Conservation (phyloP, 2,113 vertebrate species). For the Phylloscopus trochilus region DNA sequence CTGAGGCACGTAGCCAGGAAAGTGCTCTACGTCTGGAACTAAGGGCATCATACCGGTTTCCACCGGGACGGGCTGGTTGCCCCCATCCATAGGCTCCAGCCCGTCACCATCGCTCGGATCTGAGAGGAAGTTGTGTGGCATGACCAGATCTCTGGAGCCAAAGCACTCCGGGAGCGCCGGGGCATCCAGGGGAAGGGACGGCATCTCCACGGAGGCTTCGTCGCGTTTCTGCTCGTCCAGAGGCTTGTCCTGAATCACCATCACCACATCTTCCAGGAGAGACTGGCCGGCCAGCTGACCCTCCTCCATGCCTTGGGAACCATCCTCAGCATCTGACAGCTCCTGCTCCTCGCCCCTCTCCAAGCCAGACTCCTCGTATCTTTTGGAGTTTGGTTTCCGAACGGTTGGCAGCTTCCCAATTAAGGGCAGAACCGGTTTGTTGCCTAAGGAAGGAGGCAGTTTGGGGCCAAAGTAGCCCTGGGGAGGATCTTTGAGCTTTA, state of each 20-base stretch:
- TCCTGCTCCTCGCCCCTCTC: slow-evolving; percentile 78
- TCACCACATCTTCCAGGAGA: slow-evolving; percentile 77
- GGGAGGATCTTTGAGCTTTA: slow-evolving; percentile 95
- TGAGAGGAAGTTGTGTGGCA: slow-evolving; percentile 71
- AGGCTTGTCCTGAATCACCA: slow-evolving; percentile 74
- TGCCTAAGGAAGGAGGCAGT: slow-evolving; percentile 89
- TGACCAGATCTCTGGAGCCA: slow-evolving; percentile 57
- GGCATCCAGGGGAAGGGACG: slow-evolving; percentile 37
- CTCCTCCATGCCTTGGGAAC: slow-evolving; percentile 69
- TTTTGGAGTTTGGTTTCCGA: slow-evolving; percentile 79
- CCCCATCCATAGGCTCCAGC: slow-evolving; percentile 80
- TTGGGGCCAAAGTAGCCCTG: slow-evolving; percentile 98
- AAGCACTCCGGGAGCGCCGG: slow-evolving; percentile 67
- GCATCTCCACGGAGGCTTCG: slow-evolving; percentile 41
- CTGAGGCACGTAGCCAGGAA: slow-evolving; percentile 81
- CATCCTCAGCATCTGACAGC: slow-evolving; percentile 74
- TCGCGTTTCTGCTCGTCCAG: slow-evolving; percentile 67
- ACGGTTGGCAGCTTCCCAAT: slow-evolving; percentile 91
- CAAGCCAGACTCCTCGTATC: slow-evolving; percentile 77
- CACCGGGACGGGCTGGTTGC: slow-evolving; percentile 73
- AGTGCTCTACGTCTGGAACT: slow-evolving; percentile 76
- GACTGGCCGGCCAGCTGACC: slow-evolving; percentile 67
- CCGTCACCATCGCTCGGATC: slow-evolving; percentile 62
- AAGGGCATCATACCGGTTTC: slow-evolving; percentile 74
- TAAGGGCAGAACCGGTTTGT: slow-evolving; percentile 88